Conservation (phyloP, 2,888 invertebrate species). For the Scelioninae gen. 1 region DNA sequence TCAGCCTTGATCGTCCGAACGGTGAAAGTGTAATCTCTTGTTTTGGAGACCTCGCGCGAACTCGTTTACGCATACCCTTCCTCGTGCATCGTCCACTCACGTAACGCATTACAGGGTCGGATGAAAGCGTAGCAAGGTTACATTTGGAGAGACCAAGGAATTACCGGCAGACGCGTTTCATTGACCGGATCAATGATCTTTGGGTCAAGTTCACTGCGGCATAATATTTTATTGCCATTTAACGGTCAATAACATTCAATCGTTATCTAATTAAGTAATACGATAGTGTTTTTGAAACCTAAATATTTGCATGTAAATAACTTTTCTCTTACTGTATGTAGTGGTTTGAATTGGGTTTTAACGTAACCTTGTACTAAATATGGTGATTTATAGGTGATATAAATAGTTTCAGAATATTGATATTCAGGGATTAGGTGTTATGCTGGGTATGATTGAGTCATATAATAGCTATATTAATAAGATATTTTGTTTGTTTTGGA, state of each 20-base stretch:
- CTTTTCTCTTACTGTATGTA: not conserved
- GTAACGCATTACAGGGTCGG: constrained; percentile 74
- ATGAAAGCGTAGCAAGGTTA: constrained; percentile 76
- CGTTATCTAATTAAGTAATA: not conserved
- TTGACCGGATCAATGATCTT: constrained; percentile 71
- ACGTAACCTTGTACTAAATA: no score
- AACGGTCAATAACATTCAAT: constrained; percentile 33
- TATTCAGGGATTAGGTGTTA: no score
- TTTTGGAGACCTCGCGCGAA: constrained; percentile 74
- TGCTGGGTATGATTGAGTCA: no score
- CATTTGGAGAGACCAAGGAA: constrained; percentile 52
- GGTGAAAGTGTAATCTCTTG: constrained; percentile 68
- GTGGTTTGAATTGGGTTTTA: no score
- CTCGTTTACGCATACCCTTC: constrained; percentile 81
- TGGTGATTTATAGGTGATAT: not conserved
- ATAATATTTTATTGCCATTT: constrained; percentile 19
- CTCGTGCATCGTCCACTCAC: constrained; percentile 72
- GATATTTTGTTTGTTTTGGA: no score
- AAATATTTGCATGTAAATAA: not conserved
- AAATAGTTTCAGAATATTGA: no score
- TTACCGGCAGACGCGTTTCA: constrained; percentile 51
- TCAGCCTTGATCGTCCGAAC: constrained; percentile 61
- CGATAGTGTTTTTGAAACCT: not conserved
- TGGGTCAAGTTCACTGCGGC: constrained; percentile 71
- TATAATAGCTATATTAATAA: no score